Evolutionary conservation across 2,113 vertebrate species (phyloP), one percentile per base, ranked within the genome.

Genomic region (Syngnathus scovelli): DNA sequence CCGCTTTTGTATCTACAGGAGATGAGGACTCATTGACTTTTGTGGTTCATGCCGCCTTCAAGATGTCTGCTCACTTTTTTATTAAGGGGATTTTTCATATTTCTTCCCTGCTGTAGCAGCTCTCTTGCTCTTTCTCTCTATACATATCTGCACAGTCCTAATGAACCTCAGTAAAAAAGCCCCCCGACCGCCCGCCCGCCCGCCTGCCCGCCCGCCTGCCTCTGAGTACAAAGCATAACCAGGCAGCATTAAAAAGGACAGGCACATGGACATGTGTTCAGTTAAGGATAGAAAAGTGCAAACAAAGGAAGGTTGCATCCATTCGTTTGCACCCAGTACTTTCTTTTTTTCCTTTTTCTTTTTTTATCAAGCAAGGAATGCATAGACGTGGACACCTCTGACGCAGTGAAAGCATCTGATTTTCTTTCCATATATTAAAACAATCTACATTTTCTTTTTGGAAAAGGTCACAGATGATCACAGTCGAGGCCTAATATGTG

Each of bases 221-320:
- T 79, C 74, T 80, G 71, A 87, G 83, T 86, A 75, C 76, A 73
- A 81, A 81, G 75, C 67, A 74, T 58, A 72, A 51, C 67, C 83
- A 82, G 78, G 74, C 82, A 75, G 48, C 62, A 72, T 80, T 81
- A 87, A 81, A 78, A 73, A 74, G 54, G 71, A 78, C 49, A 62
- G 64, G 75, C 63, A 69, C 38, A 19, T 27, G 54, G 18, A 60
- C 70, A 56, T 60, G 23, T 72, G 70, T 71, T 77, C 56, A 52
- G 60, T 41, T 23, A 68, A 69, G 59, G 62, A 68, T 72, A 66
- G 70, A 19, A 58, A 78, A 74, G 76, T 71, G 23, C 49, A 56
- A 56, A 5, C 60, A 70, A 63, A 66, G 41, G 1, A 72, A 55
- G 43, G 76, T 56, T 69, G 64, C 66, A 72, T 58, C 49, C 18